Percentiles rank a stretch among this genome's conserved stretches.
Evolutionary conservation across 2,113 vertebrate genomes (phyloP).

Genomic region (Phalacrocorax brasilianus): DNA sequence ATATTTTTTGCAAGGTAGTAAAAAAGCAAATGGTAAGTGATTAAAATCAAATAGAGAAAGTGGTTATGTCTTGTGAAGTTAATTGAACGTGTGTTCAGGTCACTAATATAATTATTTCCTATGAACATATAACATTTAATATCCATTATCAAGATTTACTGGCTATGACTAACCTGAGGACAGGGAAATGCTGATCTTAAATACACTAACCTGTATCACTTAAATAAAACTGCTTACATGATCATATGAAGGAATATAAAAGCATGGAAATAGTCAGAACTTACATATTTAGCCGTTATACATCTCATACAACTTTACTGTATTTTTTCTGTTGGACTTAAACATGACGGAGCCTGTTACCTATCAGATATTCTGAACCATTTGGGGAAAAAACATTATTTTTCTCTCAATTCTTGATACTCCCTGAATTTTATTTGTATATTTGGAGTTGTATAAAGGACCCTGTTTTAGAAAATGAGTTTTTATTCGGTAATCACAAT

Average conservation of each 20-base stretch:
- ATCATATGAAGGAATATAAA: background rate
- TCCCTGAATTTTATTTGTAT: background rate
- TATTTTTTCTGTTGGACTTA: background rate
- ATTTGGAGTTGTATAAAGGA: background rate
- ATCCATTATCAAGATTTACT: background rate
- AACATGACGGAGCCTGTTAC: background rate
- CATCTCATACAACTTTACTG: background rate
- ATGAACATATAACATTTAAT: background rate
- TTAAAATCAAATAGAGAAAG: background rate
- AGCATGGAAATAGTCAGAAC: background rate
- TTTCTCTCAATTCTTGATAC: background rate
- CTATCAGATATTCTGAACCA: background rate
- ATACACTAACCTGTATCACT: background rate
- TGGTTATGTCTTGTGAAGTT: background rate
- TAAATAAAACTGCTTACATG: background rate
- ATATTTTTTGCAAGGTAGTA: background rate
- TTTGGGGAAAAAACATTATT: background rate
- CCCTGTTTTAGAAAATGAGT: background rate
- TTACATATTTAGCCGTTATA: background rate
- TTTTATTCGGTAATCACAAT: background rate
- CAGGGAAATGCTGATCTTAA: background rate
- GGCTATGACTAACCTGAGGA: background rate
- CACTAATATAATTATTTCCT: background rate
- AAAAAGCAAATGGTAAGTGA: background rate
- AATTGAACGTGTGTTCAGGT: background rate